Base-by-base conservation (phyloP, 2,113 vertebrate species). In the Paraplagusia blochii region DNA sequence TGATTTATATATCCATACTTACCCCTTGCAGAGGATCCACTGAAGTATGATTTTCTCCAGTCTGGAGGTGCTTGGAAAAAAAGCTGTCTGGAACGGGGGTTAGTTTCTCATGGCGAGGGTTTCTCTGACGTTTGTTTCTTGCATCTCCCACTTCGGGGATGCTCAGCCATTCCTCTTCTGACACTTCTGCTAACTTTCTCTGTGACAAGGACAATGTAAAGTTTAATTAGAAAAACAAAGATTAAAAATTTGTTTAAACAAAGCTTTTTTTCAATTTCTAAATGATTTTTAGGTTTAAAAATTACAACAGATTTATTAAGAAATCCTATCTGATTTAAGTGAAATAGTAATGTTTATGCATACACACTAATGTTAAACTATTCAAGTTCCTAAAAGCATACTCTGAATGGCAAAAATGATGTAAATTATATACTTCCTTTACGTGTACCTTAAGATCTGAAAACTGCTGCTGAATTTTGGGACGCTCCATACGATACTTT, bases 401-500 rank as follows among this genome's bases (percentile, higher is more conserved):
- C 22, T 29, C 22, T 29, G n/a, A n/a, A 29, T 6, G 6, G 6
- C 22, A 29, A 29, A 29, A n/a, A n/a, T n/a, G n/a, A 29, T 29
- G 22, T 4, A 29, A 29, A 29, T 29, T 29, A 29, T 4, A 29
- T 29, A 29, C 22, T 29, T 4, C 22, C 22, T 29, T 29, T 4
- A 6, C 22, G 6, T 29, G 69, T 85, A 97, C 97, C 88, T 99
- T 99, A 19, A 99, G 87, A 77, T 99, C 97, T 7, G 97, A 99
- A 67, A 99, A 99, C 66, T 99, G 97, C 63, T 99, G 96, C 54
- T 99, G 97, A 69, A 99, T 99, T 85, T 99, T 99, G 40, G 97
- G 97, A 12, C 96, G 87, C 39, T 99, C 96, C 97, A 98, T 99
- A 77, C 95, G 94, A 61, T 99, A 99, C 57, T 98, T 99, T 76